phyloP scores from a whole-genome alignment of 2,113 vertebrate genomes.

The Rhynchopsitta pachyrhyncha region DNA sequence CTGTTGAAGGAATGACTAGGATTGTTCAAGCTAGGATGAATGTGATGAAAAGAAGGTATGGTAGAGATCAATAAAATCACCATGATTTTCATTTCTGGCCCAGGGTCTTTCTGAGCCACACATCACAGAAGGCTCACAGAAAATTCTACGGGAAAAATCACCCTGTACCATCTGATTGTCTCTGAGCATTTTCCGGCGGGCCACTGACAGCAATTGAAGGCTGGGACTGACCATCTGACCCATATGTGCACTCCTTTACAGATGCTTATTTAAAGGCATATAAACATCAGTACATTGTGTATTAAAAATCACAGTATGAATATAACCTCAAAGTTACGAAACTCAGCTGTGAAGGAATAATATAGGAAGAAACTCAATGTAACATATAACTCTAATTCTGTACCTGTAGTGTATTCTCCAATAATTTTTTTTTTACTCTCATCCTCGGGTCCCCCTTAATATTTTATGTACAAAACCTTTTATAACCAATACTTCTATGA shows the following conservation, averaged over 20 bases:
- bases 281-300: neutral
- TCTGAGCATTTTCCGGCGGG: neutral
- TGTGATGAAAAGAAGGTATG: neutral
- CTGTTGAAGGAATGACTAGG: neutral
- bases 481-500: neutral
- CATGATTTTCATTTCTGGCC: neutral
- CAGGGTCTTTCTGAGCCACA: neutral
- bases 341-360: neutral
- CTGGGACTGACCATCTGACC: neutral
- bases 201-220: accelerated
- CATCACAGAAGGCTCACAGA: neutral
- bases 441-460: neutral
- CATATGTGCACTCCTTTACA: neutral
- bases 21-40: neutral
- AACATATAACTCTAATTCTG: neutral
- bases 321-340: neutral
- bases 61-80: neutral
- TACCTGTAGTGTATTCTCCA: neutral
- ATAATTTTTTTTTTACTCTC: neutral
- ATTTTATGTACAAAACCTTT: neutral
- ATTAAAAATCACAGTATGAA: neutral
- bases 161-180: neutral
- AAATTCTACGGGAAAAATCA: neutral
- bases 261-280: neutral
- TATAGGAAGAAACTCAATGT: neutral